Percentiles rank a stretch among this genome's conserved stretches.
Conservation (phyloP, 2,888 invertebrate species). For the Dicycla oo region DNA sequence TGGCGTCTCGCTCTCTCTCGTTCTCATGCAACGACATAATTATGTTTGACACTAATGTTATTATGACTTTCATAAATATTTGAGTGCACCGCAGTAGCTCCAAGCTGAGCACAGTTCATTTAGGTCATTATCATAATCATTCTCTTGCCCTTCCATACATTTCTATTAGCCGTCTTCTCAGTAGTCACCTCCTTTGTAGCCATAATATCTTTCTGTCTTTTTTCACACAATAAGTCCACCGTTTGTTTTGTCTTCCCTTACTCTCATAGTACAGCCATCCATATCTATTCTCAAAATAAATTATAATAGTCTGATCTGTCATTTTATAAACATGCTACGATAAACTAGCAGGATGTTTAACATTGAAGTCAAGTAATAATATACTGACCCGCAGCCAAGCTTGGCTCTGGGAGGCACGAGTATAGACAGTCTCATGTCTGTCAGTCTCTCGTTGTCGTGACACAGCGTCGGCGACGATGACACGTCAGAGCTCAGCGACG, state of each 20-base stretch:
- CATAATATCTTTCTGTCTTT: slow-evolving; percentile 1
- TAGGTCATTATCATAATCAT: background rate
- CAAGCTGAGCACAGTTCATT: background rate
- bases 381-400: slow-evolving; percentile 94
- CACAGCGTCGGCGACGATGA: slow-evolving; percentile 86
- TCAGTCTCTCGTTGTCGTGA: slow-evolving; percentile 88
- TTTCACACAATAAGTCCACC: slow-evolving; percentile 4
- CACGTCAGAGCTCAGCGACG: slow-evolving; percentile 90
- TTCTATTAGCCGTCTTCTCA: background rate
- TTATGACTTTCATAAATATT: background rate
- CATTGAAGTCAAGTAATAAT: slow-evolving; percentile 12
- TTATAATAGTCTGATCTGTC: background rate
- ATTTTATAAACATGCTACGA: slow-evolving; percentile 26
- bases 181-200: background rate
- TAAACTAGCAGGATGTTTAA: slow-evolving; percentile 16
- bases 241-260: slow-evolving; percentile 11
- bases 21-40: no score
- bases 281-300: slow-evolving; percentile 37
- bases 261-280: background rate
- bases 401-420: slow-evolving; percentile 95
- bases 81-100: background rate
- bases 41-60: no score
- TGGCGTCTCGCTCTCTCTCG: no score
- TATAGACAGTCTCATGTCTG: slow-evolving; percentile 93
- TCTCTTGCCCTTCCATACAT: background rate